A percentile compares a stretch with the other conserved stretches of the same genome.
Evolutionary conservation across 30 jellyfish, hydroid and myxozoan species (phyloP).

Genomic region (Pseudorhiza aurosa): DNA sequence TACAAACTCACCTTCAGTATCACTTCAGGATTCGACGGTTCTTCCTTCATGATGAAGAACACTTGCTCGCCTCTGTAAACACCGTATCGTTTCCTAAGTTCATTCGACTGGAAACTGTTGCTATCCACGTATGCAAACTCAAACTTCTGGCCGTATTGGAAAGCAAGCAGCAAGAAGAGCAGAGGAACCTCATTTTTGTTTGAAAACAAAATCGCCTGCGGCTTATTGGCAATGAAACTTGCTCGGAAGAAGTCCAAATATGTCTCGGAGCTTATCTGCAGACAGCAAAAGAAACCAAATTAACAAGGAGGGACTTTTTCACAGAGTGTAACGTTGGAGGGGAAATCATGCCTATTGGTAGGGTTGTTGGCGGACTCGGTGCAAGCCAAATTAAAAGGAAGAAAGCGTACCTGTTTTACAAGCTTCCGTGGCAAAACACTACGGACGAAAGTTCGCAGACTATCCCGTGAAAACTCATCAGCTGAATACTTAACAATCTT

Average conservation of each 20-base stretch:
- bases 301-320: too few relatives aligned
- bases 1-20: slow-evolving; percentile 69
- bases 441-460: slow-evolving; percentile 48
- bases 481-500: slow-evolving; percentile 47
- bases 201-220: slow-evolving; percentile 79
- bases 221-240: slow-evolving; percentile 75
- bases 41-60: slow-evolving; percentile 80
- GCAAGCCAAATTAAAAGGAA: too few relatives aligned
- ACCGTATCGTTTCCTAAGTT: slow-evolving; percentile 64
- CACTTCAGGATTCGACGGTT: slow-evolving; percentile 84
- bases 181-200: slow-evolving; percentile 65
- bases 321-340: too few relatives aligned
- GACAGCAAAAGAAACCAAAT: too few relatives aligned
- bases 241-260: slow-evolving; percentile 62
- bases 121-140: slow-evolving; percentile 81
- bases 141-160: slow-evolving; percentile 58
- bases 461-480: slow-evolving; percentile 41
- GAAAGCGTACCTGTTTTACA: slow-evolving; percentile 28
- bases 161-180: slow-evolving; percentile 72
- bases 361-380: too few relatives aligned
- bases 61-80: slow-evolving; percentile 61
- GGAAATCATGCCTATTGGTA: too few relatives aligned
- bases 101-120: not conserved
- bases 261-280: slow-evolving; percentile 43
- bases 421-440: slow-evolving; percentile 61